Evolutionary conservation across 1,140 invertebrate genomes (phyloP).

Genomic region (Ceratitis capitata): DNA sequence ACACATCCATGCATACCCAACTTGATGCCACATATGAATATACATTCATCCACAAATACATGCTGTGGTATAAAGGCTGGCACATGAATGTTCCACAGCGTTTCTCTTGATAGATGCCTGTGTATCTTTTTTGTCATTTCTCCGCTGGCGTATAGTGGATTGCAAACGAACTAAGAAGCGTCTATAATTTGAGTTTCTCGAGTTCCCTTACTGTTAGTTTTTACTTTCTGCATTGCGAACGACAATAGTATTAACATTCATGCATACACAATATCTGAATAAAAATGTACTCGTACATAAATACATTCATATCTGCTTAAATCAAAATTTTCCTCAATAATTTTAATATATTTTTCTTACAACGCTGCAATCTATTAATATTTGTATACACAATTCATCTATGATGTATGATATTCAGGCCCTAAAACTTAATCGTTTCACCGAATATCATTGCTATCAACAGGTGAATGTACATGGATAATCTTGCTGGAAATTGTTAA

Average conservation of each 20-base stretch:
- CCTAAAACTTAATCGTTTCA: too few species aligned
- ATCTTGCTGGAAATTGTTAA: too few species aligned
- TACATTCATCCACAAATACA: not conserved
- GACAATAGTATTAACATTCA: not conserved
- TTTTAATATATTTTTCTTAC: too few species aligned
- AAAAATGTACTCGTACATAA: not conserved
- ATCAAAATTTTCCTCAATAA: not conserved
- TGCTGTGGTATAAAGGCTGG: not conserved
- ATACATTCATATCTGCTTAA: not conserved
- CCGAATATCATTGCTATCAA: too few species aligned
- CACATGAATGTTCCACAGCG: not conserved
- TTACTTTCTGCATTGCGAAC: slow-evolving; percentile 11
- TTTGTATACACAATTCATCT: too few species aligned
- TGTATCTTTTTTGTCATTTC: slow-evolving; percentile 1
- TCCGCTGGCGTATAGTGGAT: slow-evolving; percentile 8
- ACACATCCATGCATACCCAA: not conserved
- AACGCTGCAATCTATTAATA: too few species aligned
- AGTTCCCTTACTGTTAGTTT: slow-evolving; percentile 17
- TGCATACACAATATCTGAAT: not conserved
- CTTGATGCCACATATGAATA: not conserved
- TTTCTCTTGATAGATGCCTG: not conserved
- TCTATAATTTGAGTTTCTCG: slow-evolving; percentile 8
- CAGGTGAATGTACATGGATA: too few species aligned
- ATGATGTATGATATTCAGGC: too few species aligned
- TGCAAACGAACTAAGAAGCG: not conserved